phyloP scores from a whole-genome alignment of 2,888 invertebrate species.

The Nephrotoma appendiculata region DNA sequence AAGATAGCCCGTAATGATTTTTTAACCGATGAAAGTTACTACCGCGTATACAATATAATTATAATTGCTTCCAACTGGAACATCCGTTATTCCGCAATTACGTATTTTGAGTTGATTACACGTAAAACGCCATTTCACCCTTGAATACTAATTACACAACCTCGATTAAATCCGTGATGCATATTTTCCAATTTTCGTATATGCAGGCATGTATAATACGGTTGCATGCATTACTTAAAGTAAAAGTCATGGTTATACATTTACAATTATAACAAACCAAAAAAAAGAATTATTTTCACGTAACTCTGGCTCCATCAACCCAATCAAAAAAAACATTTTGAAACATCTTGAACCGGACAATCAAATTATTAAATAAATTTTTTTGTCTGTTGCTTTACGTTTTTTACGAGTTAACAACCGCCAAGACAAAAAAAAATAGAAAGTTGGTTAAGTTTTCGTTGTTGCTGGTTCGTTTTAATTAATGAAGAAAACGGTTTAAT shows the following conservation, averaged over 20 bases:
- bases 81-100: neutral
- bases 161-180: neutral
- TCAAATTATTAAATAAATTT: neutral
- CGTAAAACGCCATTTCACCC: neutral
- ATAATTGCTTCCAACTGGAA: neutral
- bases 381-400: neutral
- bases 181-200: neutral
- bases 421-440: neutral
- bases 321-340: neutral
- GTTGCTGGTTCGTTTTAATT: neutral
- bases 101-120: neutral
- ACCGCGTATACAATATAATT: too few species aligned
- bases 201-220: neutral
- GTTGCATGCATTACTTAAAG: neutral
- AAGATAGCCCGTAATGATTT: neutral
- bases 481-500: neutral
- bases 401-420: neutral
- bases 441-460: neutral
- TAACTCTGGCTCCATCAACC: neutral
- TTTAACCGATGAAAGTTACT: neutral
- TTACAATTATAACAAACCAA: neutral
- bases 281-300: neutral
- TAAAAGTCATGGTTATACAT: neutral
- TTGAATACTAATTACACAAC: neutral
- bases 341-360: neutral